Conservation (phyloP, 2,113 vertebrate genomes). For the Perccottus glenii region DNA sequence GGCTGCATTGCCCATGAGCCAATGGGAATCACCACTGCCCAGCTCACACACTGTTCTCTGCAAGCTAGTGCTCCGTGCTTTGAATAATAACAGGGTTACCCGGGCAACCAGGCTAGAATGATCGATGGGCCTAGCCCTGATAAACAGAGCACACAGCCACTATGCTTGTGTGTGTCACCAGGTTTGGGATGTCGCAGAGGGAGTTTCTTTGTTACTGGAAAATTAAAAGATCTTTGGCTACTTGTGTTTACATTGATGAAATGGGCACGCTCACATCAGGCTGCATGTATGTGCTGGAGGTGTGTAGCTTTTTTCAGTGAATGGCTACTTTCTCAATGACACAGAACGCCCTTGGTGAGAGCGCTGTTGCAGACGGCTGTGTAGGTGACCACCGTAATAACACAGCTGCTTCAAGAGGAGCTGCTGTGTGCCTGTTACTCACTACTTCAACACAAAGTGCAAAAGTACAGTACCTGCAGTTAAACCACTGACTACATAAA, state of each 20-base stretch:
- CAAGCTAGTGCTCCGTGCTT: slow-evolving; percentile 68
- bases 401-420: slow-evolving; percentile 19
- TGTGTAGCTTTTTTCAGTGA: slow-evolving; percentile 1
- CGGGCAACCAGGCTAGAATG: slow-evolving; percentile 70
- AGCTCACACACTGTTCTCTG: slow-evolving; percentile 43
- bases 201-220: slow-evolving; percentile 47
- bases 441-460: slow-evolving; percentile 28
- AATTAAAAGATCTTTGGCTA: slow-evolving; percentile 31
- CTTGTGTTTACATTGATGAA: neutral
- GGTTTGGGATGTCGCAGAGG: slow-evolving; percentile 51
- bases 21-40: slow-evolving; percentile 60
- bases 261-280: neutral
- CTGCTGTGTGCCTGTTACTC: slow-evolving; percentile 35
- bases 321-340: slow-evolving; percentile 27
- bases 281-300: neutral
- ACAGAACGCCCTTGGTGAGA: slow-evolving; percentile 35
- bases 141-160: slow-evolving; percentile 64
- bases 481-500: no score
- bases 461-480: slow-evolving; percentile 10
- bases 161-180: slow-evolving; percentile 28
- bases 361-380: slow-evolving; percentile 24
- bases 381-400: slow-evolving; percentile 45
- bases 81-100: slow-evolving; percentile 79
- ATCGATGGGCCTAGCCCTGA: slow-evolving; percentile 68
- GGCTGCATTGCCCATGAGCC: slow-evolving; percentile 48